Base-by-base conservation (phyloP, 1,140 invertebrate species). In the Heliconius hermathena region DNA sequence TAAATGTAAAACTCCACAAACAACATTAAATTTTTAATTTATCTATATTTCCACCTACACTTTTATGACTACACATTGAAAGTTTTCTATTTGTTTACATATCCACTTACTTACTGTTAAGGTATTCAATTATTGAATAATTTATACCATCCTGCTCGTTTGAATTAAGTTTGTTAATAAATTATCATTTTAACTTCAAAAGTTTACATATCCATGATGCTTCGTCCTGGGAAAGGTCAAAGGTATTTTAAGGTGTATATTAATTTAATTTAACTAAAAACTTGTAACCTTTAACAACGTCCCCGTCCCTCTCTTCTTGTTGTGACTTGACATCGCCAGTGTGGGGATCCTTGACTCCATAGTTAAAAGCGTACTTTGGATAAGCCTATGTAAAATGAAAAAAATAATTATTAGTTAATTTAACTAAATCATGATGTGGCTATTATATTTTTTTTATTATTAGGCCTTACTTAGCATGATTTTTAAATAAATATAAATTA, bases 261-360 rank as follows among this genome's bases (percentile, higher is more conserved):
- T 57, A 57, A 22, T 22, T 16, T 8, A 2, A 29, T 49, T 38
- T 16, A 76, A 33, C n/a, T 73, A 77, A 75, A 29, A 70, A 78
- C 26, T 49, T 66, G 46, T 79, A 86, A 94, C 95, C 95, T 93
- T 95, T 95, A 33, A 96, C 94, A n/a, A 95, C 91, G 81, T 95
- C 95, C n/a, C 95, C 95, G 81, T 95, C 95, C 78, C 95, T 88
- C 26, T 91, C 89, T 83, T 96, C 95, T 76, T 95, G 91, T 79
- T 96, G 95, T 22, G 93, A 93, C 81, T 96, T 95, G 18, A 95
- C 89, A 79, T 95, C 95, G 20, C 95, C 95, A 2, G 95, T 95
- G 82, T 95, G 94, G 18, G 93, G 91, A 80, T 95, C 95, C 77
- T 95, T 95, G 0, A 95, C 95, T 60, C 94, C 95, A 77, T 95